These are phyloP conservation scores for Schizopygopsis pylzovi DNA, from an alignment of 2,797 vertebrate genomes.

Conservation along the genomic window DNA sequence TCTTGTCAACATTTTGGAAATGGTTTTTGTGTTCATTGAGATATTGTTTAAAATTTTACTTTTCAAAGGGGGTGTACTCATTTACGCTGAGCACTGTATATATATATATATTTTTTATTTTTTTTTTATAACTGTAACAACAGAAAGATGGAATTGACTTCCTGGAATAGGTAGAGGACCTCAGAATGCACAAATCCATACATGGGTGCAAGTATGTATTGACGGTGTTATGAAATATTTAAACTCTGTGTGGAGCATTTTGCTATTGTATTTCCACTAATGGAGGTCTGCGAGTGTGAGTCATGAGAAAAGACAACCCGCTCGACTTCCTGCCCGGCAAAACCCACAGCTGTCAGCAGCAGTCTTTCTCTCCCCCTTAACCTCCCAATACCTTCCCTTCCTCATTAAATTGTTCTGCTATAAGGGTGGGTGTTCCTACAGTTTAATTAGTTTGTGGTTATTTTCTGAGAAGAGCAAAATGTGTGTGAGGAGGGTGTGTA, in stretches of 20 bases:
- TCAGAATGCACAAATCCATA: too few species aligned
- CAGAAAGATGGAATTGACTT: too few species aligned
- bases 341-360: constrained; percentile 31
- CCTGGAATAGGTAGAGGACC: too few species aligned
- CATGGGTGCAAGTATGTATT: too few species aligned
- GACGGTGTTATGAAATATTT: constrained; percentile 67
- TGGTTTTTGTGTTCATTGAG: too few species aligned
- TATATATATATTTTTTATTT: too few species aligned
- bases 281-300: constrained; percentile 43
- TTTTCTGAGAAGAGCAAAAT: neutral
- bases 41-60: too few species aligned
- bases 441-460: neutral
- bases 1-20: too few species aligned
- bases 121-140: too few species aligned
- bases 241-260: constrained; percentile 65
- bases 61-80: too few species aligned
- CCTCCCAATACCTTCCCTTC: neutral
- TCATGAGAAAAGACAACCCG: constrained; percentile 22
- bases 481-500: neutral
- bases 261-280: constrained; percentile 66
- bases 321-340: constrained; percentile 14
- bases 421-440: neutral
- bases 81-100: too few species aligned
- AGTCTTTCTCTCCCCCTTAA: neutral
- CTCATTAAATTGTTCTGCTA: neutral